Evolutionary conservation across 2,797 vertebrate species (phyloP).

Genomic region (Neosilurus hyrtlii): DNA sequence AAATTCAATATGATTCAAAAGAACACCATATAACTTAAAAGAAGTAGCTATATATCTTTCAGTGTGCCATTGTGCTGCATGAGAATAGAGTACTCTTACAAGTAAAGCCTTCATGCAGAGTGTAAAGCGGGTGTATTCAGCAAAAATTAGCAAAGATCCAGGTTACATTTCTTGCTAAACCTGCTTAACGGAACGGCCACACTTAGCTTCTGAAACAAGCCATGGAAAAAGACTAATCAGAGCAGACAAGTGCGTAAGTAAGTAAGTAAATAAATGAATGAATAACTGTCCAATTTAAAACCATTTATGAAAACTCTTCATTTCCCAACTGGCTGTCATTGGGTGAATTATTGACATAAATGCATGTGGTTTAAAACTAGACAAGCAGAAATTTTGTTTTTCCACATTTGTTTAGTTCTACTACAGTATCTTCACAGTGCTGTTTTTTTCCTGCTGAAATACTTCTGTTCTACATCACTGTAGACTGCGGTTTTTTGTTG

Average conservation of each 20-base stretch:
- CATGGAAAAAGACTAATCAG: neutral
- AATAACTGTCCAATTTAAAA: no score
- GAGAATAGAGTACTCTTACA: neutral
- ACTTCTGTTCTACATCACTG: neutral
- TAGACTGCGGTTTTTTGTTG: neutral
- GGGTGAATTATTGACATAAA: neutral
- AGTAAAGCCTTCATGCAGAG: neutral
- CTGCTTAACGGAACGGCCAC: neutral
- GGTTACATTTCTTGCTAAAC: neutral
- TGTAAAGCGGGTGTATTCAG: neutral
- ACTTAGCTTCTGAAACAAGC: neutral
- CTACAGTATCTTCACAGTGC: neutral
- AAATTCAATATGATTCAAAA: neutral
- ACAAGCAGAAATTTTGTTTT: neutral
- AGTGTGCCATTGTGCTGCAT: neutral
- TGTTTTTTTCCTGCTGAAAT: neutral
- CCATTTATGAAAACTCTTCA: neutral
- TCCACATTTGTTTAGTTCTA: neutral
- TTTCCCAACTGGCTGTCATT: neutral
- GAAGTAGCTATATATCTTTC: neutral
- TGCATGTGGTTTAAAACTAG: neutral
- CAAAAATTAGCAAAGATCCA: neutral
- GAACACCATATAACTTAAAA: neutral
- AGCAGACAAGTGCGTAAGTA: neutral
- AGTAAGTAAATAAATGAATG: no score